A percentile compares a stretch with the other conserved stretches of the same genome.
Conservation (phyloP, 2,888 invertebrate species). For the Brenthis ino region DNA sequence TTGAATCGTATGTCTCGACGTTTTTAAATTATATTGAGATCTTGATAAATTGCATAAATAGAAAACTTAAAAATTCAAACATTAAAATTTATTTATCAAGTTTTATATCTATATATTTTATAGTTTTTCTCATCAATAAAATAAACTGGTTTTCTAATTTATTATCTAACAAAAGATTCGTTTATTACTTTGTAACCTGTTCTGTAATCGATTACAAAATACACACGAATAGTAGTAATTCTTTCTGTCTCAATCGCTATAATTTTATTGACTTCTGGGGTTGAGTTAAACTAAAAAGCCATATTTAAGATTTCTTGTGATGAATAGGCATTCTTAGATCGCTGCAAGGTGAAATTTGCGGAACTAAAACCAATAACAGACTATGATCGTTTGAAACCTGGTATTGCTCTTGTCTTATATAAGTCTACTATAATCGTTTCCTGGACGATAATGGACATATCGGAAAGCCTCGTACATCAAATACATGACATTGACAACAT, state of each 20-base stretch:
- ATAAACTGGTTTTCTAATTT: not conserved
- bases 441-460: constrained; percentile 60
- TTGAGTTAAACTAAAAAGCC: not conserved
- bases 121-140: not conserved
- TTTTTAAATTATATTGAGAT: constrained; percentile 8
- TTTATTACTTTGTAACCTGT: constrained; percentile 3
- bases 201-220: not conserved
- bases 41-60: not conserved
- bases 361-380: constrained; percentile 31
- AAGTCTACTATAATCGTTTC: constrained; percentile 49
- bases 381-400: constrained; percentile 21
- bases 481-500: constrained; percentile 27
- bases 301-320: constrained; percentile 3
- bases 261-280: not conserved
- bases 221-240: not conserved
- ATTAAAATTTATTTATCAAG: not conserved
- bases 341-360: constrained; percentile 36
- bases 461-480: constrained; percentile 51
- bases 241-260: not conserved
- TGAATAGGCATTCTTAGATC: constrained; percentile 3
- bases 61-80: not conserved
- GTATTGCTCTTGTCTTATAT: constrained; percentile 37
- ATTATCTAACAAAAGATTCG: constrained; percentile 1
- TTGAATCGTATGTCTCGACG: constrained; percentile 16
- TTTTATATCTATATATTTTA: not conserved